phyloP scores from a whole-genome alignment of 2,797 vertebrate species.

The Sebastes minor region DNA sequence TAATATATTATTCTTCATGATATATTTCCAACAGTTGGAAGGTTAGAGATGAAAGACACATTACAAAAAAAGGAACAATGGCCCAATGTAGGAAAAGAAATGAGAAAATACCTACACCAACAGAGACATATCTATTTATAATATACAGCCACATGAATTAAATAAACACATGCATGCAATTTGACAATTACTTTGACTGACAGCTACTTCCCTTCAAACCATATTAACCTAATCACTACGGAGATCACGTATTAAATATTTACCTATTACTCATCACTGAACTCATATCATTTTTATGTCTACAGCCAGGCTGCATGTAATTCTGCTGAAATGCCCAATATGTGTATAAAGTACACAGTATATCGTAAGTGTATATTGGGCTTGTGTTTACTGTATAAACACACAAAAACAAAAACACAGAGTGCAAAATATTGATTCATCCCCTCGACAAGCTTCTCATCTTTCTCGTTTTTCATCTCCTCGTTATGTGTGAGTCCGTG shows the following conservation, averaged over 20 bases:
- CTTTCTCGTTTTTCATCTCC: neutral
- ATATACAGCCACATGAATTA: neutral
- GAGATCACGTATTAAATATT: neutral
- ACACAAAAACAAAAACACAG: neutral
- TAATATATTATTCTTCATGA: too few species aligned
- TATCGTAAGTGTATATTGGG: neutral
- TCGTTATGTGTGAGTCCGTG: neutral
- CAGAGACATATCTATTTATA: neutral
- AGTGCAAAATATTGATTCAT: neutral
- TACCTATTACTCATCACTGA: conserved; percentile 4
- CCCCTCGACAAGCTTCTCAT: neutral
- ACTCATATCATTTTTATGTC: neutral
- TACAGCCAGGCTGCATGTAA: neutral
- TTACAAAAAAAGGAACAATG: neutral
- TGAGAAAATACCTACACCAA: neutral
- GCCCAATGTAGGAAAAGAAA: neutral
- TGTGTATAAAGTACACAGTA: neutral
- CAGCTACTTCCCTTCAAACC: neutral
- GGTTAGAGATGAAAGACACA: neutral
- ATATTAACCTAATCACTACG: conserved; percentile 10
- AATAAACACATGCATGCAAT: neutral
- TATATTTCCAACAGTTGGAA: too few species aligned
- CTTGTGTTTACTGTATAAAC: neutral
- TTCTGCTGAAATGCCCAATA: neutral
- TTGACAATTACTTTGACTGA: neutral